Evolutionary conservation across 2,113 vertebrate genomes (phyloP), one percentile per base, ranked within the genome.

Genomic region (Synchiropus splendidus): DNA sequence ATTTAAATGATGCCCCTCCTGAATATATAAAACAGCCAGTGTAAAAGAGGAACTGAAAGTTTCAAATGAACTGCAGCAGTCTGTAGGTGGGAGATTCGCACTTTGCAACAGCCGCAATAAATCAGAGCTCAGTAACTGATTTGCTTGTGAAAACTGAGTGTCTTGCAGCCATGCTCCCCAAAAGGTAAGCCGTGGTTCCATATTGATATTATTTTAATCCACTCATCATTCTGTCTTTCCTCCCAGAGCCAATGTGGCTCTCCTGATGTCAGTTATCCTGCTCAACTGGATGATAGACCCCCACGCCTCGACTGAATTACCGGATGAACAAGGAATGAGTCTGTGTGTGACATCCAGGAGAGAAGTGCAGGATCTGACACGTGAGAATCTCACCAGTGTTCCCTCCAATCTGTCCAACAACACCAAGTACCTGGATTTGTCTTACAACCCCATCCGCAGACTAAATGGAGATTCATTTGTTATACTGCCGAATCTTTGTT

Each of bases 361-460:
- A 13, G 14, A 47, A 8, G 31, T 42, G 12, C 45, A 58, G 39
- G 61, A 81, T 46, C 31, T 74, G 5, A 75, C 61, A 9, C 2
- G 64, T 31, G 39, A 49, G 13, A 72, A 75, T 3, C 39, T 78
- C 14, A 70, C 38, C 2, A 31, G 8, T 0, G 51, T 84, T 34
- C 78, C 79, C 2, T 16, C 21, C 5, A 16, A 64, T 58, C 39
- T 82, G 16, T 42, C 72, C 8, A 31, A 21, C 0, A 3, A 52
- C 51, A 77, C 55, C 0, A 55, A 75, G 34, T 75, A 67, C 45
- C 12, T 83, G 48, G 76, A 83, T 18, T 14, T 81, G 18, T 83
- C 81, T 10, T 3, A 72, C 40, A 83, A 80, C 53, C 54, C 48
- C 16, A 74, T 83, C 35, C 46, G 5, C 10, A 42, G 21, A 2